These are phyloP conservation scores for Spatulosminthurus flaviceps DNA, from an alignment of 2,888 invertebrate genomes.

Conservation along the genomic window DNA sequence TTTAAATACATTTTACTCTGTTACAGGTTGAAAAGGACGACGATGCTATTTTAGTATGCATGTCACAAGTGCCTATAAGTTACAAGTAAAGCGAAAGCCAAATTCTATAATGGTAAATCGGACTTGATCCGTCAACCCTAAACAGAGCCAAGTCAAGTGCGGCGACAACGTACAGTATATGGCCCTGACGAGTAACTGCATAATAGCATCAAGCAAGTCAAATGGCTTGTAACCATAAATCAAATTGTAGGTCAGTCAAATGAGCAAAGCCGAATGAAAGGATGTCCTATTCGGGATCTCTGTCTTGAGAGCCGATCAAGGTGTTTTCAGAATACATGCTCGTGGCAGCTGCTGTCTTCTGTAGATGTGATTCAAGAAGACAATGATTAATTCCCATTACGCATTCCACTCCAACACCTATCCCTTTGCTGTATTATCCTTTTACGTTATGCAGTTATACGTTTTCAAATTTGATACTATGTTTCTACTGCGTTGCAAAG, in stretches of 20 bases:
- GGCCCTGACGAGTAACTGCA: background rate
- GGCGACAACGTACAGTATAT: background rate
- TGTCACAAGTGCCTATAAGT: background rate
- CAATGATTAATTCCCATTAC: background rate
- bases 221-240: background rate
- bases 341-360: constrained; percentile 18
- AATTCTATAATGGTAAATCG: background rate
- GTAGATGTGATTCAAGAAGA: background rate
- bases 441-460: too few relatives aligned
- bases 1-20: too few relatives aligned
- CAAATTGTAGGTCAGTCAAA: constrained; percentile 2
- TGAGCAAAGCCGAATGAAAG: constrained; percentile 6
- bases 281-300: constrained; percentile 8
- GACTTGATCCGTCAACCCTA: background rate
- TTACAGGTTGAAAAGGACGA: too few relatives aligned
- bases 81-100: background rate
- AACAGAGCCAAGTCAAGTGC: background rate
- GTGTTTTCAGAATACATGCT: background rate
- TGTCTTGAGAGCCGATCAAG: background rate
- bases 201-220: background rate
- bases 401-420: background rate
- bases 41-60: too few relatives aligned
- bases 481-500: too few relatives aligned
- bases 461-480: too few relatives aligned
- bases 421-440: background rate